Evolutionary conservation across 1,140 invertebrate genomes (phyloP), one percentile per base, ranked within the genome.

Genomic region (Diabrotica virgifera): DNA sequence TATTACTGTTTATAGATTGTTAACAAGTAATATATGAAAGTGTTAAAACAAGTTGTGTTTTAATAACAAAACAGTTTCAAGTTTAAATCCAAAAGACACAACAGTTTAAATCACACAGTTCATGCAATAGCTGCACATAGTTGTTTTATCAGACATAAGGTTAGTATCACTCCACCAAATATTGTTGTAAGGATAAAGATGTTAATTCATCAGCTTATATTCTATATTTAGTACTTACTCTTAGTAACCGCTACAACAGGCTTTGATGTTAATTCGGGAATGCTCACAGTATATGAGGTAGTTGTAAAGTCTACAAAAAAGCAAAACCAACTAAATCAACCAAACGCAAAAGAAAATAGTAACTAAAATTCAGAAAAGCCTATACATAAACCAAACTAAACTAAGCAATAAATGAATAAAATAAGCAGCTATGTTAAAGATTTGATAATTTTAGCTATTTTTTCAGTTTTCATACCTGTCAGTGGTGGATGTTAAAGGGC

Each of bases 191-290:
- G 69, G 53, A 64, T 65, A 67, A 71, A 65, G 67, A 71, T 69
- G 67, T 64, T 40, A 63, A 59, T 50, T 64, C 13, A 63, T 36
- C 36, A 9, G 67, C 62, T 46, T 53, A 46, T 63, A 59, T 53
- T 52, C 37, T 46, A 64, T 64, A 13, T 46, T 57, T 35, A 57
- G 68, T 74, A 74, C 72, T 74, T 69, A 74, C 72, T 74, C 63
- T 69, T 69, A 55, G 66, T 61, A 7, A 71, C 12, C 36, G 53
- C 57, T 58, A 65, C 63, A 24, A 65, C 52, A 62, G 54, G 61
- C 58, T 69, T 52, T 66, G 72, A 66, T 55, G 66, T 56, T 55
- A 64, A 59, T 52, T 68, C 66, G 38, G 63, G 55, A 62, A 64
- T 57, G 40, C 65, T 64, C 55, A 71, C 65, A 58, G 67, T 65